phyloP scores from a whole-genome alignment of 2,888 invertebrate genomes.

The Phymatocera aterrima region DNA sequence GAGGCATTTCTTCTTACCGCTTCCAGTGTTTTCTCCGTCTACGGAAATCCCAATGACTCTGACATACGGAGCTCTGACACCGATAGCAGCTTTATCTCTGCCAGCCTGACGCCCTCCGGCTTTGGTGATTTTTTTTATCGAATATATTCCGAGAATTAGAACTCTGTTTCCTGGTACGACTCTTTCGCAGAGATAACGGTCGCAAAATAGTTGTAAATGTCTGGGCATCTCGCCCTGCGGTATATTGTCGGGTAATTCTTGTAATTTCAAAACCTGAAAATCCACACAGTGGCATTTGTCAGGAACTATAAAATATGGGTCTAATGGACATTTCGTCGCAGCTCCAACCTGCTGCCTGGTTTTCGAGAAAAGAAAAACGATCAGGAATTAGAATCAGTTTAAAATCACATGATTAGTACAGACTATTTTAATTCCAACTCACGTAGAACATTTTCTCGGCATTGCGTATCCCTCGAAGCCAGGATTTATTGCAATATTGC shows the following conservation, averaged over 20 bases:
- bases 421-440: too few species aligned
- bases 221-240: conserved; percentile 99
- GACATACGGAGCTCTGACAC: conserved; percentile 95
- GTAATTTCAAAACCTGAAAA: conserved; percentile 97
- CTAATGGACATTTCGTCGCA: conserved; percentile 92
- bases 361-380: conserved; percentile 53
- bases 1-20: conserved; percentile 76
- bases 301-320: conserved; percentile 98
- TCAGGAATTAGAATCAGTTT: too few species aligned
- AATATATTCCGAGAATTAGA: conserved; percentile 95
- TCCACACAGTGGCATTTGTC: conserved; percentile 98
- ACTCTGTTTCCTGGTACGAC: conserved; percentile 98
- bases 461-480: conserved; percentile 97
- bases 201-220: conserved; percentile 95
- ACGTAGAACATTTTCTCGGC: conserved; percentile 96
- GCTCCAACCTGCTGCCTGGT: conserved; percentile 93
- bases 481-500: conserved; percentile 93
- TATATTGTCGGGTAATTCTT: conserved; percentile 95
- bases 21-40: conserved; percentile 87
- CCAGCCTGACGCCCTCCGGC: conserved; percentile 81
- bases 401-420: too few species aligned
- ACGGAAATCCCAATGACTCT: conserved; percentile 95
- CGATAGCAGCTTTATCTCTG: conserved; percentile 88
- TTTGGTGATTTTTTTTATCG: conserved; percentile 91
- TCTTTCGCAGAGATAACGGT: conserved; percentile 94